phyloP scores from a whole-genome alignment of 2,888 invertebrate genomes.

The Flexamia atlantica region DNA sequence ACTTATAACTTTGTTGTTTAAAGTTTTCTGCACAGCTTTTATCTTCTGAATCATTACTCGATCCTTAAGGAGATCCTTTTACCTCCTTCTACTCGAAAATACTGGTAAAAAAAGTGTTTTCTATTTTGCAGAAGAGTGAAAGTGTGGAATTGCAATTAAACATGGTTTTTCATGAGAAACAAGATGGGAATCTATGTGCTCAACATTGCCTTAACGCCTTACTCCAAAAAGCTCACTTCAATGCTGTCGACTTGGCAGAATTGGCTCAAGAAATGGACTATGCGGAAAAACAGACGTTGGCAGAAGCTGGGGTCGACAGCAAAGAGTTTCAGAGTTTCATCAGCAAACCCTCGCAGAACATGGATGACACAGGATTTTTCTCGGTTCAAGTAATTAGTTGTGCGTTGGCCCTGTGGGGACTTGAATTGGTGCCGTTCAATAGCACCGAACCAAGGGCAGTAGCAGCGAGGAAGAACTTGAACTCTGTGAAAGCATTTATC shows the following conservation, averaged over 20 bases:
- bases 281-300: constrained; percentile 84
- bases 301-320: constrained; percentile 83
- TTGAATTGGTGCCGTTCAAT: constrained; percentile 84
- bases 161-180: constrained; percentile 71
- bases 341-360: constrained; percentile 86
- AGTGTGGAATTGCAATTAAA: constrained; percentile 15
- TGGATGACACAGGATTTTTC: constrained; percentile 90
- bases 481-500: constrained; percentile 83
- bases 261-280: constrained; percentile 85
- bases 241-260: constrained; percentile 85
- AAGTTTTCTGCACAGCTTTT: too few relatives aligned
- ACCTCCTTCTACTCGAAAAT: neutral
- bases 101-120: neutral
- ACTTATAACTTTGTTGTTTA: too few relatives aligned
- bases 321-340: constrained; percentile 84
- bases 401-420: constrained; percentile 84
- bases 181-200: constrained; percentile 89
- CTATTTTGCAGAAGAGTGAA: constrained; percentile 37
- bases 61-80: too few relatives aligned
- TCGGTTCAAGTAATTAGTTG: constrained; percentile 88
- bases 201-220: constrained; percentile 90
- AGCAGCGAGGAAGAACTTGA: constrained; percentile 78
- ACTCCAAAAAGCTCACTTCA: constrained; percentile 86
- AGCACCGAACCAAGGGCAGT: constrained; percentile 81
- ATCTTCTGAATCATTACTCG: too few relatives aligned